Evolutionary conservation across 2,113 vertebrate species (phyloP).

Genomic region (Solea senegalensis): DNA sequence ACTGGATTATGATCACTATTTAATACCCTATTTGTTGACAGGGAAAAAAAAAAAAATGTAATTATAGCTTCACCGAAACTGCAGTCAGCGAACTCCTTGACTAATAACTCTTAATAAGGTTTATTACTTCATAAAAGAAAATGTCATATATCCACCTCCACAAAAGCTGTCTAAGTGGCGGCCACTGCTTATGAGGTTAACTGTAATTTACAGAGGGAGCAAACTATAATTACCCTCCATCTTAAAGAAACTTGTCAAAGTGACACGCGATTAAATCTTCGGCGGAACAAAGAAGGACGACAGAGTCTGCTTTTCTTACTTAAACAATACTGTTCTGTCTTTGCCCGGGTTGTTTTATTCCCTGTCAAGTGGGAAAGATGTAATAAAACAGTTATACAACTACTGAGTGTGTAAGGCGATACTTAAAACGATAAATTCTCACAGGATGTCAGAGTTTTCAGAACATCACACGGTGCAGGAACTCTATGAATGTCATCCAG

Average conservation of each 20-base stretch:
- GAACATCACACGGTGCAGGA: no score
- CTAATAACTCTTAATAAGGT: slow-evolving; percentile 51
- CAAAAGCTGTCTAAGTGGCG: slow-evolving; percentile 45
- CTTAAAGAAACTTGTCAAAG: slow-evolving; percentile 53
- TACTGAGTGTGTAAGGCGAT: no score
- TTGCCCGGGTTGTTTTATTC: slow-evolving; percentile 14
- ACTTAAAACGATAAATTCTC: no score
- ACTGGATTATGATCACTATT: slow-evolving; percentile 26
- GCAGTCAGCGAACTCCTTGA: slow-evolving; percentile 37
- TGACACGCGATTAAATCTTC: slow-evolving; percentile 34
- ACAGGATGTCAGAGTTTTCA: no score
- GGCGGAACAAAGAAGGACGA: slow-evolving; percentile 52
- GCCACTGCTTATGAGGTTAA: slow-evolving; percentile 32
- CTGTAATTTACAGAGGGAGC: slow-evolving; percentile 45
- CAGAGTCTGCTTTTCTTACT: slow-evolving; percentile 40
- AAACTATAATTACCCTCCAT: slow-evolving; percentile 50
- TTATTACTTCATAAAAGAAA: slow-evolving; percentile 62
- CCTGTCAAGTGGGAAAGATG: slow-evolving; percentile 27
- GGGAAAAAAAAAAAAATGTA: slow-evolving; percentile 31
- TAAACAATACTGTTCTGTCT: slow-evolving; percentile 23
- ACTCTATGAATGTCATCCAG: no score
- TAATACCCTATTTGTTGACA: slow-evolving; percentile 38
- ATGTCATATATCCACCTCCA: slow-evolving; percentile 29
- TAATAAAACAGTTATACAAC: background rate
- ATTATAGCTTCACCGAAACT: slow-evolving; percentile 49